Base-by-base conservation (phyloP, 2,113 vertebrate genomes). In the Suncus etruscus region DNA sequence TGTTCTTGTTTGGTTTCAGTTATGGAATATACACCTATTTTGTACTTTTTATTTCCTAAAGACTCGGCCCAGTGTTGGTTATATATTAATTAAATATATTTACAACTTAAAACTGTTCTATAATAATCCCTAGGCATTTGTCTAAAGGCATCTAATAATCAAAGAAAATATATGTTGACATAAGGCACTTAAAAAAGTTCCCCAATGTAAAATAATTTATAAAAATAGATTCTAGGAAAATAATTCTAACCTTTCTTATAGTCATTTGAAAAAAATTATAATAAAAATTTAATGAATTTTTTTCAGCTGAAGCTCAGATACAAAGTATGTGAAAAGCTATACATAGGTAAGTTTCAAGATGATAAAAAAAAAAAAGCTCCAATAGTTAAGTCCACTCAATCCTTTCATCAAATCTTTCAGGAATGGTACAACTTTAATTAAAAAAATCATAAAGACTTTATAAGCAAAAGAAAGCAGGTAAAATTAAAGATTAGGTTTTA, bases 61-160 rank as follows among this genome's bases (percentile, higher is more conserved):
- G 66, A 16, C 63, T 24, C 45, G 54, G 32, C 2, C 32, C 39
- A 80, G 14, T 51, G 4, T 27, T 70, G 50, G 6, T 54, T 45
- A 70, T 61, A 77, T 24, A 51, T 16, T 24, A 66, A 65, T 22
- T 69, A 10, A 69, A 78, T 22, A 12, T 70, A 32, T 31, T 27
- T 90, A 84, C 77, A 88, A 83, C n/a, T 6, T 79, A 51, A 45
- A 89, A 48, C 12, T 39, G 66, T 74, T 27, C 83, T 8, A 72
- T 45, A 69, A 91, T 93, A 95, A 97, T 78, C 90, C 84, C 72
- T 90, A 80, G 87, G 54, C 95, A 88, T n/a, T 89, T 96, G 94
- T 96, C 93, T 87, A 97, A 92, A 94, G 87, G 89, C 86, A 96
- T 92, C 85, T 92, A 96, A 94, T 96, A 95, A 96, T 95, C 96